Conservation (phyloP, 2,797 vertebrate genomes). For the Notolepis coatsorum region DNA sequence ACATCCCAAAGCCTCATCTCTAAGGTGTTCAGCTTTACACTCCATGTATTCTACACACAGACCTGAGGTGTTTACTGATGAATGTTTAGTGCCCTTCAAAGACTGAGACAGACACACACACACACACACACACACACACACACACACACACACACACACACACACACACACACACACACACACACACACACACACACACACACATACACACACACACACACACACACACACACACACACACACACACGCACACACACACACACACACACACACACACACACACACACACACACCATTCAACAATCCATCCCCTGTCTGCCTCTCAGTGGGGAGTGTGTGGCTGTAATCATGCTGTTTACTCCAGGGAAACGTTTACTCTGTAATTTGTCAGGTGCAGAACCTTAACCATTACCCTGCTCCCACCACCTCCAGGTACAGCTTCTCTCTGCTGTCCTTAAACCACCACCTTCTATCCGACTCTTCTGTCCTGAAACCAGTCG, state of each 20-base stretch:
- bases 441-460: slow-evolving; percentile 25
- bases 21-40: too few species aligned
- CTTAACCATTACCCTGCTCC: slow-evolving; percentile 32
- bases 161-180: too few species aligned
- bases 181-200: too few species aligned
- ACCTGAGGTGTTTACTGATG: too few species aligned
- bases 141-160: too few species aligned
- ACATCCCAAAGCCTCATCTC: too few species aligned
- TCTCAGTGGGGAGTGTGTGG: slow-evolving; percentile 8
- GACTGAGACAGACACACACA: too few species aligned
- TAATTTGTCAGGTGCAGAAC: slow-evolving; percentile 33
- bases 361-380: too few species aligned
- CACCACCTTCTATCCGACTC: slow-evolving; percentile 17
- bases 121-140: too few species aligned
- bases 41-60: too few species aligned
- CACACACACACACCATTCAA: not conserved
- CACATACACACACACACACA: not conserved
- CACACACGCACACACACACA: not conserved
- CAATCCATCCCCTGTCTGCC: not conserved
- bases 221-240: not conserved
- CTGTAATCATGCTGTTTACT: slow-evolving; percentile 16
- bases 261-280: slow-evolving; percentile 9
- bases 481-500: slow-evolving; percentile 42
- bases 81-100: too few species aligned
- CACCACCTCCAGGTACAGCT: not conserved